Base-by-base conservation (phyloP, 2,113 vertebrate genomes). In the Nibea albiflora region DNA sequence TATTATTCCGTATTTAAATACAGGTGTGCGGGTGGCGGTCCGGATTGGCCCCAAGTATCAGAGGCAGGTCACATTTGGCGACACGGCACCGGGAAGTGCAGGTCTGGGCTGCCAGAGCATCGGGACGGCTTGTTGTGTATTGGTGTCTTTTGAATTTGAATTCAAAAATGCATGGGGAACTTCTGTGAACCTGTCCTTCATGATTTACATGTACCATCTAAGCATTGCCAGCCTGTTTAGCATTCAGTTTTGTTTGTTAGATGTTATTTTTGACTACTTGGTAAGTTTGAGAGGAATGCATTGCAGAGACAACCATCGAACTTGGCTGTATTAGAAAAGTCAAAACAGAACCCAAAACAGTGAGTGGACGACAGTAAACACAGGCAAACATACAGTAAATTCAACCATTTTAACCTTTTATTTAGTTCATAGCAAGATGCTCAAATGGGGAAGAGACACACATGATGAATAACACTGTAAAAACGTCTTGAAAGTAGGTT, bases 401-500 rank as follows among this genome's bases (percentile, higher is more conserved):
- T 53, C 11, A 69, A 17, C 11, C 4, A 4, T 3, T 73, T 69
- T 14, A 49, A 58, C 42, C 5, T 88, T 89, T 79, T 61, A 47
- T 85, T 80, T 14, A n/a, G 8, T 39, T 69, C 26, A 71, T 39
- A 22, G 19, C 16, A 72, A 67, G 49, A 39, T 50, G 14, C 76
- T 52, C 14, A 50, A 35, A 44, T 14, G 3, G 39, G n/a, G 3
- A 78, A 49, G 26, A 67, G 2, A 35, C 60, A 56, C 42, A 86
- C 70, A 68, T 39, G 2, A 67, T n/a, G 17, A 26, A 47, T n/a
- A 28, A 52, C 47, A 57, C n/a, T 75, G 4, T 44, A 39, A 71
- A 85, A 74, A 63, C 15, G 8, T 47, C 53, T 42, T 52, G 9
- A 50, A 69, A n/a, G 44, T 4, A 61, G 54, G 53, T 5, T 44